These are phyloP conservation scores for Himantopus leucocephalus DNA, from an alignment of 2,113 vertebrate species.

Conservation along the genomic window DNA sequence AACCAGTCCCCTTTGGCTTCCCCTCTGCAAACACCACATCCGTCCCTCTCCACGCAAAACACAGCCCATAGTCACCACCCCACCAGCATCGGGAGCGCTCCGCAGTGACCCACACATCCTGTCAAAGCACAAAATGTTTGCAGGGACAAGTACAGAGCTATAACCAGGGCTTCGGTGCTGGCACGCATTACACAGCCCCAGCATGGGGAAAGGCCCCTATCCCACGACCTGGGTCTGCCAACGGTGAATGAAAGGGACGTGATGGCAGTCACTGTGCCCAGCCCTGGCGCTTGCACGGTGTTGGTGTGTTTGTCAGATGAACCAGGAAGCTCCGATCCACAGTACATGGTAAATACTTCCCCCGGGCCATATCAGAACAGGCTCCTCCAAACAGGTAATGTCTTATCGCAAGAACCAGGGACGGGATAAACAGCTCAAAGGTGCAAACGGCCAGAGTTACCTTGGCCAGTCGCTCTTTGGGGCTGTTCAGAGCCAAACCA, in stretches of 20 bases:
- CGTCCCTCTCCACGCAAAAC: neutral
- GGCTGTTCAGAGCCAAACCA: neutral
- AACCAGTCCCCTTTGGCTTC: neutral
- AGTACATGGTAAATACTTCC: neutral
- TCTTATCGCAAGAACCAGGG: neutral
- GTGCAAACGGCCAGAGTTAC: neutral
- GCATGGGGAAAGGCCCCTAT: accelerated
- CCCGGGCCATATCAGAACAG: neutral
- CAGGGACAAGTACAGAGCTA: accelerated
- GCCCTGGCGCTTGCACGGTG: neutral
- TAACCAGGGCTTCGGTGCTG: neutral
- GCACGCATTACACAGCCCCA: neutral
- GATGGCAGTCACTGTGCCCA: accelerated
- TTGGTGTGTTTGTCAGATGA: neutral
- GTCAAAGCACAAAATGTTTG: neutral
- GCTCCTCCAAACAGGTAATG: neutral
- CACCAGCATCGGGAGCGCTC: accelerated
- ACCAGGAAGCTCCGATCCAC: neutral
- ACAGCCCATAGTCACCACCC: neutral
- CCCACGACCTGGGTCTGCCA: accelerated
- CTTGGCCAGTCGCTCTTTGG: neutral
- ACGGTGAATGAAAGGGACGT: accelerated
- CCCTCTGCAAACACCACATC: neutral
- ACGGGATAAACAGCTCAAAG: neutral
- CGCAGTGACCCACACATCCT: accelerated